Evolutionary conservation across 2,888 invertebrate species (phyloP), one percentile per base, ranked within the genome.

Genomic region (Hyposoter dolosus): DNA sequence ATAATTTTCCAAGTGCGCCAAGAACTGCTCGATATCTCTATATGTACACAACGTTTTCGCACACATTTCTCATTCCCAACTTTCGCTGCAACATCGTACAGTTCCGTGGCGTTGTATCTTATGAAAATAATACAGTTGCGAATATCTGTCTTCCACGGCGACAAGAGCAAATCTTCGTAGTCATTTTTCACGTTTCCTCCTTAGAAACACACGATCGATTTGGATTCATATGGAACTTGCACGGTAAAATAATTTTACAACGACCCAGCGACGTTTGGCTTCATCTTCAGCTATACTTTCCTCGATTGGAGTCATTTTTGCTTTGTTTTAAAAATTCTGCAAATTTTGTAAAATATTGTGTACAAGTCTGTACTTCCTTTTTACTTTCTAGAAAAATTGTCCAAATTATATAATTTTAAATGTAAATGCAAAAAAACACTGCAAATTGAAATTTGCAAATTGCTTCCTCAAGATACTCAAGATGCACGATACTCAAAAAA

Each of bases 11-110:
- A 6, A 47, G 28, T 32, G 60, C 17, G 9, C 28, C 19, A 71
- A 23, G 19, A 35, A 19, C 12, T 23, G 60, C 45, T 43, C 63
- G 45, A 63, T 28, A 63, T 45, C n/a, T 63, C 63, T 23, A 43
- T 23, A 43, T 32, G 45, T 69, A 47, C 28, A 7, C 45, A 40
- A 32, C 47, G 71, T n/a, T 47, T 9, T n/a, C 50, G 32, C 47
- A 63, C 63, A 45, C 32, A n/a, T 19, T 68, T 45, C 43, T 68
- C 68, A 43, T 68, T 40, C 65, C 65, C 45, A 68, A 68, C 68
- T 68, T 68, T 45, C 23, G 19, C 12, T 43, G 43, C 43, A 68
- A 45, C 40, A 19, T 65, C 40, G 40, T 35, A n/a, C 65, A 65
- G 40, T 40, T 65, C n/a, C 23, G 15, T 60, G 60, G 60, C 28